phyloP scores from a whole-genome alignment of 1,140 invertebrate species.

The Dysdera silvatica region DNA sequence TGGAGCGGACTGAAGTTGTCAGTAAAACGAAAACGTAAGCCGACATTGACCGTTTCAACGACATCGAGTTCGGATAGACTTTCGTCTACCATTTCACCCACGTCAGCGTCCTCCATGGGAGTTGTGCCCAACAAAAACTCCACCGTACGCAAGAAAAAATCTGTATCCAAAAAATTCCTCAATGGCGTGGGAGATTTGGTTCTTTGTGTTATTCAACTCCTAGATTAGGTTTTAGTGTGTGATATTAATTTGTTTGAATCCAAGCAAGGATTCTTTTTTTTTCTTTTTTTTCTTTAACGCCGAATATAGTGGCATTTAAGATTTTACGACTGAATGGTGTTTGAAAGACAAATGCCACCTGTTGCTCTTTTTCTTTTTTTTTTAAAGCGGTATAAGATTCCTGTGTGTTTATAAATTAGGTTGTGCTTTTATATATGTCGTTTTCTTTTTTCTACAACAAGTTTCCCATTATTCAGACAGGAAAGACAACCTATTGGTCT shows the following conservation, averaged over 20 bases:
- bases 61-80: background rate
- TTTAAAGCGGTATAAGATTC: too few relatives aligned
- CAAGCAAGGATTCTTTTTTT: too few relatives aligned
- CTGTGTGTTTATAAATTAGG: too few relatives aligned
- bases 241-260: background rate
- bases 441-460: too few relatives aligned
- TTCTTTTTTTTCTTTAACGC: too few relatives aligned
- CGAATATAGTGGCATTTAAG: too few relatives aligned
- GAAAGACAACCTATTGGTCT: too few relatives aligned
- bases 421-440: too few relatives aligned
- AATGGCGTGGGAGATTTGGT: constrained; percentile 32
- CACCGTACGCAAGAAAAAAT: constrained; percentile 25
- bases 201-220: constrained; percentile 32
- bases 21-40: constrained; percentile 2
- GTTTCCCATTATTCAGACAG: too few relatives aligned
- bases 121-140: background rate
- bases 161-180: constrained; percentile 29
- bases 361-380: too few relatives aligned
- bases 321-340: too few relatives aligned
- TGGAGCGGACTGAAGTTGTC: constrained; percentile 20
- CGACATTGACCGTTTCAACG: background rate
- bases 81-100: background rate
- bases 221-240: constrained; percentile 31
- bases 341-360: too few relatives aligned
- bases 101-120: background rate